Conservation (phyloP, 1,140 invertebrate genomes). For the Cotesia vestalis region DNA sequence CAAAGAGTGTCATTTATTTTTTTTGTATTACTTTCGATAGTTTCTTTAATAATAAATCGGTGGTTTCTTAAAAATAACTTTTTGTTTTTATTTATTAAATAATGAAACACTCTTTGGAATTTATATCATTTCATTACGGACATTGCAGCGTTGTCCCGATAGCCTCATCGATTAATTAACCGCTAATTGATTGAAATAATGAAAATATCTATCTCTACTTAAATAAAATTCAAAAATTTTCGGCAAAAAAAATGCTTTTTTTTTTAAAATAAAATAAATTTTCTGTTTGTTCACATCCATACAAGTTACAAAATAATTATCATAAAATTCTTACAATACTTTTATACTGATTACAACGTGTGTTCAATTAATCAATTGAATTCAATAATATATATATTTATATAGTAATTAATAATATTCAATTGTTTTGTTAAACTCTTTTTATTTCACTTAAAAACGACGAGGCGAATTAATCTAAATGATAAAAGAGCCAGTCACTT, state of each 20-base stretch:
- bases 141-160: conserved; percentile 55
- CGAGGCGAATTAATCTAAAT: conserved; percentile 12
- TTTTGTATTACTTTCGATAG: not conserved
- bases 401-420: not conserved
- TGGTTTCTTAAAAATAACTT: conserved; percentile 12
- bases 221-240: not conserved
- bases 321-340: too few species aligned
- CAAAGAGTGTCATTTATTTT: not conserved
- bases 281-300: too few species aligned
- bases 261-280: too few species aligned
- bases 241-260: not conserved
- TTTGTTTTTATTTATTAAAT: not conserved
- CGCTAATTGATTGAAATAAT: conserved; percentile 36
- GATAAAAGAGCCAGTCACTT: conserved; percentile 10
- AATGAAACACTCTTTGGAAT: conserved; percentile 15
- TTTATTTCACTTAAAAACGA: not conserved
- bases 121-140: conserved; percentile 37
- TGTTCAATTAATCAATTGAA: too few species aligned
- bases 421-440: not conserved
- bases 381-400: too few species aligned
- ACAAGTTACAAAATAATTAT: too few species aligned
- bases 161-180: conserved; percentile 52
- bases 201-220: conserved; percentile 19
- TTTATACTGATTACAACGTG: too few species aligned
- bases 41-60: conserved; percentile 4